These are phyloP conservation scores for Heptranchias perlo DNA, from an alignment of 2,113 vertebrate species.

Conservation along the genomic window DNA sequence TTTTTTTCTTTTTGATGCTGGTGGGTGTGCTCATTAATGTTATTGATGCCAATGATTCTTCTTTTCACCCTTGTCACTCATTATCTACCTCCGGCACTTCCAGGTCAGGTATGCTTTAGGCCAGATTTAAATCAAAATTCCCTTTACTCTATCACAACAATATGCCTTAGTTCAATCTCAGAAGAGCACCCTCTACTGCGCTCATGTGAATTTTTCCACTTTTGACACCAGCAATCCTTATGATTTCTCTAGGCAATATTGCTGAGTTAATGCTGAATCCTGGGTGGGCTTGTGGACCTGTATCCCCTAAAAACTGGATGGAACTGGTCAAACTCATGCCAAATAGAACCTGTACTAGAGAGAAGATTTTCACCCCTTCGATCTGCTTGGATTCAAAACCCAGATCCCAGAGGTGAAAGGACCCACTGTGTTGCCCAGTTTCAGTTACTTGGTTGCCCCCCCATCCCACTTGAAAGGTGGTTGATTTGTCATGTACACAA, in stretches of 20 bases:
- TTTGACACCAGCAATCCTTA: neutral
- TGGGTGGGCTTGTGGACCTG: neutral
- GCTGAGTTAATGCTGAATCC: neutral
- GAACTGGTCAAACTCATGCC: neutral
- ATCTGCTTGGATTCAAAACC: neutral
- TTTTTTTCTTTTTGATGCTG: neutral
- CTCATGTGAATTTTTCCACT: neutral
- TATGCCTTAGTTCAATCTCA: neutral
- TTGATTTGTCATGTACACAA: too few relatives aligned
- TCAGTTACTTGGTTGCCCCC: too few relatives aligned
- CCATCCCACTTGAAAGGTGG: too few relatives aligned
- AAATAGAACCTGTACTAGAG: neutral
- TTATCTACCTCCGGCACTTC: neutral
- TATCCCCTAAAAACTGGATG: neutral
- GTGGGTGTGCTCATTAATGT: neutral
- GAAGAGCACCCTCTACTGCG: neutral
- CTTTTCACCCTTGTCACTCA: neutral
- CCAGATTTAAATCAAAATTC: neutral
- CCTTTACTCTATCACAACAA: neutral
- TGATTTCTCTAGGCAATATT: neutral
- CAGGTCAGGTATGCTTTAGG: neutral
- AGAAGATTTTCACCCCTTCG: neutral
- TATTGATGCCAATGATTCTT: neutral
- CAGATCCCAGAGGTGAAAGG: neutral
- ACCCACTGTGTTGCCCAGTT: neutral